phyloP scores from a whole-genome alignment of 1,140 invertebrate species.

The Lepidotrigona ventralis region DNA sequence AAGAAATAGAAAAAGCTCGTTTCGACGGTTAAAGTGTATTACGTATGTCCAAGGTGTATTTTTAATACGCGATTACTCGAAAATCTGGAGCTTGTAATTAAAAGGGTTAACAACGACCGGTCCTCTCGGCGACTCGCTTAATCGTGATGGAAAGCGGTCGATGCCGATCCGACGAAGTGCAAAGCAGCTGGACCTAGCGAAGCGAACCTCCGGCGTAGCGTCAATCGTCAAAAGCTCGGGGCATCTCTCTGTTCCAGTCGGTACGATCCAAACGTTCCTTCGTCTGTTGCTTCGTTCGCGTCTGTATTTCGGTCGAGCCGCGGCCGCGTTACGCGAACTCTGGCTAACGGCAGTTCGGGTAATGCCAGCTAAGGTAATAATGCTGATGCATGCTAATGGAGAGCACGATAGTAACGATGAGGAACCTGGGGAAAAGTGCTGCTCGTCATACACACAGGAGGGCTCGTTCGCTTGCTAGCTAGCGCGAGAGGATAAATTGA shows the following conservation, averaged over 20 bases:
- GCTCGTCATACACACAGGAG: constrained; percentile 21
- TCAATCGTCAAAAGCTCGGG: constrained; percentile 16
- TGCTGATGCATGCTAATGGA: constrained; percentile 50
- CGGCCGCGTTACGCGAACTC: neutral
- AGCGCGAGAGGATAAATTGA: constrained; percentile 22
- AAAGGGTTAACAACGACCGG: neutral
- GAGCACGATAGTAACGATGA: constrained; percentile 42
- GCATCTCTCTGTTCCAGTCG: neutral
- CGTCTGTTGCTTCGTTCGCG: constrained; percentile 14
- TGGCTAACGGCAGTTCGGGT: constrained; percentile 15
- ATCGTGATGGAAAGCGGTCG: constrained; percentile 8
- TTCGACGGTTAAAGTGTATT: too few species aligned
- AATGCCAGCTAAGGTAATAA: constrained; percentile 49
- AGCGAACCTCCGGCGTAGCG: neutral
- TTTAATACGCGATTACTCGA: too few species aligned
- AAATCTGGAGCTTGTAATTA: too few species aligned
- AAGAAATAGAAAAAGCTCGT: too few species aligned
- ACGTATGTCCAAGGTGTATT: too few species aligned
- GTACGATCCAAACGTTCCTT: constrained; percentile 20
- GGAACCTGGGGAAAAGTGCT: constrained; percentile 30
- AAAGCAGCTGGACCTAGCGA: neutral
- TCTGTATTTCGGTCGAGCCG: constrained; percentile 6
- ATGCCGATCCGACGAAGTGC: neutral
- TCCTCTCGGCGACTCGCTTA: neutral
- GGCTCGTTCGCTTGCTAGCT: neutral